Percentiles rank a stretch among this genome's conserved stretches.
phyloP scores from a whole-genome alignment of 2,797 vertebrate genomes.

The Falco rusticolus region DNA sequence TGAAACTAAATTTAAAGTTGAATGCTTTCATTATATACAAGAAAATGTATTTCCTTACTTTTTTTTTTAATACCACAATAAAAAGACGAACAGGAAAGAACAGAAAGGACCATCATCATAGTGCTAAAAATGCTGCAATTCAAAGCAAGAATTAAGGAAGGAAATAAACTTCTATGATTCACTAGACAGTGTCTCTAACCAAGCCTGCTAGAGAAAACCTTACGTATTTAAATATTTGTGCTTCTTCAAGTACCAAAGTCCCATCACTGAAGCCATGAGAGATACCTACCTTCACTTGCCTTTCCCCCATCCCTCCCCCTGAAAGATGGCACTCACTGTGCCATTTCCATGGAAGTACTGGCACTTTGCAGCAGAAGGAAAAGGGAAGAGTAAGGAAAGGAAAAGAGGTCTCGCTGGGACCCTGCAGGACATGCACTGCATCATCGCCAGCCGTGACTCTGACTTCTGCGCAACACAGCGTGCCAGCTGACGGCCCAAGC shows the following conservation, averaged over 20 bases:
- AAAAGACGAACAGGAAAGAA: background rate
- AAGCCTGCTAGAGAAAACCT: background rate
- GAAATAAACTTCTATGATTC: background rate
- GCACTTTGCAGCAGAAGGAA: background rate
- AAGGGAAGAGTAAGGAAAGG: background rate
- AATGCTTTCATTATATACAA: background rate
- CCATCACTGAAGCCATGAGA: background rate
- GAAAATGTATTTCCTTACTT: background rate
- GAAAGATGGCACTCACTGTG: background rate
- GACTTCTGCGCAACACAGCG: background rate
- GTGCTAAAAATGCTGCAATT: background rate
- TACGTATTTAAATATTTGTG: background rate
- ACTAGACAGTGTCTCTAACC: background rate
- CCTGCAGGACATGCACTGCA: background rate
- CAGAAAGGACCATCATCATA: background rate
- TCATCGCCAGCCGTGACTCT: background rate
- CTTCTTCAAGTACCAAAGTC: background rate
- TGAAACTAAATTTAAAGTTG: background rate
- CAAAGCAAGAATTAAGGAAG: background rate
- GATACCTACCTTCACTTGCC: background rate
- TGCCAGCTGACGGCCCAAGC: background rate
- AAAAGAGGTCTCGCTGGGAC: background rate
- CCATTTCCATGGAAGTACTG: background rate
- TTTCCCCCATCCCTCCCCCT: background rate
- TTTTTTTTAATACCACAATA: background rate